Evolutionary conservation across 2,797 vertebrate genomes (phyloP), one percentile per base, ranked within the genome.

Genomic region (Geotrypetes seraphini): DNA sequence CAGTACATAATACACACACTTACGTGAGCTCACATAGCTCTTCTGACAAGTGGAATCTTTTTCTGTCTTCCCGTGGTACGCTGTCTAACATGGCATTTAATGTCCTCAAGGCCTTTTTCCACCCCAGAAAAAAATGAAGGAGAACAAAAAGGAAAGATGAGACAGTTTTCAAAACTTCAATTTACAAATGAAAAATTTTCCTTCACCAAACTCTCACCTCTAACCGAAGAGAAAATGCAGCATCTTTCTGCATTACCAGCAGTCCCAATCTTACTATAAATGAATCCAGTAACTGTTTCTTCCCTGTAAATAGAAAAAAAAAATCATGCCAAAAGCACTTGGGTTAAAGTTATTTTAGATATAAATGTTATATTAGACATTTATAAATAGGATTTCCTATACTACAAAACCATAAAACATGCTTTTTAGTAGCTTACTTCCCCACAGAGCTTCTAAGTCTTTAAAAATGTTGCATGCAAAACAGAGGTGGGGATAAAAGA

Each of bases 231-330:
- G 28, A 2, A 0, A 36, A 78, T 36, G 13, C 46, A 27, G 73
- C 25, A 11, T 33, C 58, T 13, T 17, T 11, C 36, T 85, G 75
- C 16, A 67, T 71, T 38, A 76, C 83, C 16, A 89, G 47, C 16
- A 24, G 47, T 10, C 83, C 88, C 43, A 91, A 66, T 29, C 57
- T 64, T 30, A 78, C 54, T 16, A 89, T 39, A 57, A 90, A 85
- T 10, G 74, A 57, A 25, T 72, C 63, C 45, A 86, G 39, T 34
- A 88, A 28, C 38, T 83, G 68, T 16, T 36, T 66, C 65, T 50
- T 70, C 14, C 81, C 87, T 90, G 39, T 16, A 54, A 66, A 18
- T 27, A 35, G 12, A 21, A 6, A 18, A 19, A 17, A 28, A 16
- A 28, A 18, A 5, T n/a, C n/a, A n/a, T n/a, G n/a, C n/a, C n/a